phyloP scores from a whole-genome alignment of 2,797 vertebrate species.

The Typhlichthys eigenmanni region DNA sequence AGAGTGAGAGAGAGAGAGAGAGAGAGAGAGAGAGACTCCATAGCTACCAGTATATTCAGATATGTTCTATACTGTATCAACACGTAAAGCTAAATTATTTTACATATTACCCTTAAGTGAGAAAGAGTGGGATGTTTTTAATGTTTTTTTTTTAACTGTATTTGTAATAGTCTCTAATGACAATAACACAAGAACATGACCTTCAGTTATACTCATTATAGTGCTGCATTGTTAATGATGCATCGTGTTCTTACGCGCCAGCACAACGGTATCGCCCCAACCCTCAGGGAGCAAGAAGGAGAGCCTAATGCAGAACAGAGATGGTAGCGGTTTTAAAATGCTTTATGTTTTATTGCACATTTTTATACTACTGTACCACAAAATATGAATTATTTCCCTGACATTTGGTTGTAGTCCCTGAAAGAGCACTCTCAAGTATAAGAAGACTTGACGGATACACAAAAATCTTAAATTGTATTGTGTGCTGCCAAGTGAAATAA shows the following conservation, averaged over 20 bases:
- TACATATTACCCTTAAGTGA: not conserved
- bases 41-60: too few species aligned
- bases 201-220: slow-evolving; percentile 29
- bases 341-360: too few species aligned
- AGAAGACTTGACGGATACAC: not conserved
- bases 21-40: slow-evolving; percentile 3
- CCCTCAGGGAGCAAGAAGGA: slow-evolving; percentile 19
- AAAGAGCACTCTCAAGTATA: not conserved
- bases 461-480: slow-evolving; percentile 9
- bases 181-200: slow-evolving; percentile 30
- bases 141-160: too few species aligned
- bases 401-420: slow-evolving; percentile 8
- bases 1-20: slow-evolving; percentile 5
- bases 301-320: not conserved
- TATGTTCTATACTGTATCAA: too few species aligned
- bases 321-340: not conserved
- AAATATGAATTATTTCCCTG: slow-evolving; percentile 5
- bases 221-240: slow-evolving; percentile 40
- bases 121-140: not conserved
- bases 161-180: slow-evolving; percentile 7
- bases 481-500: slow-evolving; percentile 11
- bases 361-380: too few species aligned
- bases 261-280: slow-evolving; percentile 14
- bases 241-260: slow-evolving; percentile 13
- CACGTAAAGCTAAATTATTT: too few species aligned